These are phyloP conservation scores for Euleptes europaea DNA, from an alignment of 2,113 vertebrate species.

Conservation along the genomic window DNA sequence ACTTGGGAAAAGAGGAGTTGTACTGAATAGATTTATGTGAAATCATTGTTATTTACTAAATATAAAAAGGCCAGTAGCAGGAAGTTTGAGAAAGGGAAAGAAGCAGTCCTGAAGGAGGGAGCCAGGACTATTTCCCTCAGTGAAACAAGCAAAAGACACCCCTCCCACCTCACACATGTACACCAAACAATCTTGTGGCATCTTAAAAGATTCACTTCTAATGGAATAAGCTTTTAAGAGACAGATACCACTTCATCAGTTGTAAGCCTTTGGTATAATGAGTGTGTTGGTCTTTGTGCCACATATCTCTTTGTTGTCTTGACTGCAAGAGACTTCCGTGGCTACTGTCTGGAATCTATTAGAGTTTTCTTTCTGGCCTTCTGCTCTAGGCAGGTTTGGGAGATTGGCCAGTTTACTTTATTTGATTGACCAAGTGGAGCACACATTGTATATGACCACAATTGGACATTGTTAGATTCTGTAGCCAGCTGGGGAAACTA, in stretches of 20 bases:
- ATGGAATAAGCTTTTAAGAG: too few relatives aligned
- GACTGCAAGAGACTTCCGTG: too few relatives aligned
- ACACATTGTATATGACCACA: background rate
- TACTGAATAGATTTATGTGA: background rate
- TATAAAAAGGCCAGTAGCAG: background rate
- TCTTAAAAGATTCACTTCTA: too few relatives aligned
- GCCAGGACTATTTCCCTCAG: background rate
- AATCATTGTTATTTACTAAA: background rate
- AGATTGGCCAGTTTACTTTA: constrained; percentile 6
- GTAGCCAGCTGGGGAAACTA: background rate
- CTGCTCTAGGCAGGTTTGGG: background rate
- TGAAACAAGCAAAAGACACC: background rate
- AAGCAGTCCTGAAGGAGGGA: background rate
- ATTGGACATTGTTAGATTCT: background rate
- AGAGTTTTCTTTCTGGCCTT: background rate
- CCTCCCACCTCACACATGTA: too few relatives aligned
- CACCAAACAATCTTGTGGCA: too few relatives aligned
- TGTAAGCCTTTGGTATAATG: too few relatives aligned
- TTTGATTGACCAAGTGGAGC: background rate
- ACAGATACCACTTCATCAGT: too few relatives aligned
- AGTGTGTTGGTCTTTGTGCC: background rate
- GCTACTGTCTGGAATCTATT: too few relatives aligned
- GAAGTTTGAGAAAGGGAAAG: background rate
- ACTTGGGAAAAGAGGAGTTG: background rate
- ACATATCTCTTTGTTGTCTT: too few relatives aligned